Base-by-base conservation (phyloP, 2,888 invertebrate genomes). In the Selenia dentaria region DNA sequence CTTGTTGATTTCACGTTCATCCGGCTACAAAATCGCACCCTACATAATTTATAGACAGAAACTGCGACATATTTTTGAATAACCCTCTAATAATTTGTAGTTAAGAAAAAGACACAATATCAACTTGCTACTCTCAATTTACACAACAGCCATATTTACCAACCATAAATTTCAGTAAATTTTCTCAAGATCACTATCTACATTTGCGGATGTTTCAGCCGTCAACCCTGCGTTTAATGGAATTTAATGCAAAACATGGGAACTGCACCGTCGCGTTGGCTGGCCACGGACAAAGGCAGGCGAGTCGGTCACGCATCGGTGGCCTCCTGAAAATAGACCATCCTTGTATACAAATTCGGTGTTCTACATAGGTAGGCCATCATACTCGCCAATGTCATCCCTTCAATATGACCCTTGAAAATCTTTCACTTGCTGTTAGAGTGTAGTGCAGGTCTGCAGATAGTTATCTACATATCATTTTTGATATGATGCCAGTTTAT, bases 281-380 rank as follows among this genome's bases (percentile, higher is more conserved):
- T 88, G 81, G 75, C 78, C 82, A 80, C 74, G 67, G 67, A 90
- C 88, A 90, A 90, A 86, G 67, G 79, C 78, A 73, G 87, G 85
- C 79, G 83, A 82, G 87, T 72, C 84, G 66, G 81, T 66, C 64
- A 52, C 83, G 89, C 82, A 71, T 73, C 77, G 78, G 55, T 86
- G 83, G 62, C 56, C 67, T 51, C 67, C 59, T 62, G 57, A 63
- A 73, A 71, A 67, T 61, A 64, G 54, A 57, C 49, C 46, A 57
- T 58, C 54, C 62, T 59, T 61, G 58, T 50, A 54, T 59, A 42
- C 48, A 52, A 57, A 49, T 50, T 50, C 39, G 28, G 52, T 37
- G 43, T 59, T 50, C 53, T 54, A 57, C 59, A 53, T 54, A n/a
- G n/a, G 45, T 51, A 46, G 50, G 40, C 59, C 67, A 61, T 57